Evolutionary conservation across 2,888 invertebrate genomes (phyloP), one percentile per base, ranked within the genome.

Genomic region (Tholera decimalis): DNA sequence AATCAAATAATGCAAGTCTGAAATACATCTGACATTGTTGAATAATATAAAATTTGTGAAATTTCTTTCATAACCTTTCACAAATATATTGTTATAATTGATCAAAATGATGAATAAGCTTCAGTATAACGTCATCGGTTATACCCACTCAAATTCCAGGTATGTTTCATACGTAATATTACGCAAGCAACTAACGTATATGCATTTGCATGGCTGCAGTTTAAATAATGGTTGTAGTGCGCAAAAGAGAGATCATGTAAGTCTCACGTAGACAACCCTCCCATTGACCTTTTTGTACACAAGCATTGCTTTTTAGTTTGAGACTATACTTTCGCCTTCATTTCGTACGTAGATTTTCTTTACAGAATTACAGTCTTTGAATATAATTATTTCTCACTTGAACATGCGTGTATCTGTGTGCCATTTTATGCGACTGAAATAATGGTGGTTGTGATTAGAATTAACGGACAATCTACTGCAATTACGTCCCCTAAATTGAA

Each of bases 111-210:
- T 60, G 62, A 62, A 59, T 66, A 59, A 77, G 57, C 68, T 77
- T 60, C 46, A 53, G 39, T 11, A 43, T 77, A 67, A 75, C 54
- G 63, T 60, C 68, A 73, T 56, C 11, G 57, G 68, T 49, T 37
- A 58, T 57, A 60, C 75, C 75, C 68, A 73, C 67, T 30, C 57
- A 49, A 47, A 67, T 76, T 76, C 77, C 67, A 49, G 56, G 63
- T 77, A 76, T 37, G 56, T 67, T 57, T 49, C 43, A 44, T 72
- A 62, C 55, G 56, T 58, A 62, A 60, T 46, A 22, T 60, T 74
- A 74, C 57, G 62, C 54, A 74, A 63, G 30, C 44, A 33, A 63
- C 46, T 47, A 55, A 28, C 30, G 46, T 35, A 46, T 0, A 35
- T 58, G 70, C 54, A 74, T 63, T 39, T 58, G 41, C 50, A 57